These are phyloP conservation scores for Diaperis boleti DNA, from an alignment of 2,888 invertebrate genomes.

Conservation along the genomic window DNA sequence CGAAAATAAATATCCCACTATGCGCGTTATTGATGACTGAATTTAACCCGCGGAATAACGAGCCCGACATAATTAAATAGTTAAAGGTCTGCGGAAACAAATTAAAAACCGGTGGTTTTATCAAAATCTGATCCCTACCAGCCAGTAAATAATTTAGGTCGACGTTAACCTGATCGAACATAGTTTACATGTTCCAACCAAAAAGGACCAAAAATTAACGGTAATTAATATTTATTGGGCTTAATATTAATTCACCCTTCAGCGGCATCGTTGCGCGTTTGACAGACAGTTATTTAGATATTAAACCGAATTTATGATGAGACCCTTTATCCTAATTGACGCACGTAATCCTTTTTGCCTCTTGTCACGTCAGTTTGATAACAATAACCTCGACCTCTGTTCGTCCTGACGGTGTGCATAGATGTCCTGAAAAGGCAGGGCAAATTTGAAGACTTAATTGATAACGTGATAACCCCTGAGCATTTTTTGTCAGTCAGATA, in stretches of 20 bases:
- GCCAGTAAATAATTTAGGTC: background rate
- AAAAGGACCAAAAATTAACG: conserved; percentile 16
- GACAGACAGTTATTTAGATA: conserved; percentile 35
- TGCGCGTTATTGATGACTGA: conserved; percentile 7
- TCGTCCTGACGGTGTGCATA: conserved; percentile 11
- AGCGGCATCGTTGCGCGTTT: conserved; percentile 11
- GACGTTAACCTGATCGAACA: background rate
- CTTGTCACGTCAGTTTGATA: conserved; percentile 26
- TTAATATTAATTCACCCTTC: conserved; percentile 35
- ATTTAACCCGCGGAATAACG: conserved; percentile 1
- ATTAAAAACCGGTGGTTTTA: background rate
- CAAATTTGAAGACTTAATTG: no score
- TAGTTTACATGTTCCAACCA: background rate
- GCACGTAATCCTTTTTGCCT: conserved; percentile 19
- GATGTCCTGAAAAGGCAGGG: no score
- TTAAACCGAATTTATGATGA: conserved; percentile 32
- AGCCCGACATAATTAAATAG: conserved; percentile 7
- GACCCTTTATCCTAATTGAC: conserved; percentile 36
- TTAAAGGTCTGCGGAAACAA: background rate
- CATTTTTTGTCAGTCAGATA: no score
- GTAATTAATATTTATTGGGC: conserved; percentile 23
- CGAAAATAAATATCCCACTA: background rate
- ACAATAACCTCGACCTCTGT: conserved; percentile 24
- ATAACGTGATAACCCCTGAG: no score
- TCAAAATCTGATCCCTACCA: background rate